Evolutionary conservation across 2,113 vertebrate species (phyloP), one percentile per base, ranked within the genome.

Genomic region (Indicator maculatus): DNA sequence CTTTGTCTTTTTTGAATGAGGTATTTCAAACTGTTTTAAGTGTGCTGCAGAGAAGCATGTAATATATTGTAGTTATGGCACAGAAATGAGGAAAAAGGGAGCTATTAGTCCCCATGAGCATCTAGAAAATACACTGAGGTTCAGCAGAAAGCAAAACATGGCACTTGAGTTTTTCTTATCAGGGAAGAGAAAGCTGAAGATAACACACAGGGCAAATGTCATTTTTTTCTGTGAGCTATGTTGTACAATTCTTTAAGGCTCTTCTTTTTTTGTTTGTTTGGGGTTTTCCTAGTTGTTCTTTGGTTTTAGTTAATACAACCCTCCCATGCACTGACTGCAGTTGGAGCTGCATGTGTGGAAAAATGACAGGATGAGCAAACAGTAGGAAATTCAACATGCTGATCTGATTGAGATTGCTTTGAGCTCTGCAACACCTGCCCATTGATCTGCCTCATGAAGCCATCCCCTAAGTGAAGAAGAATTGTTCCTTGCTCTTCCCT

Each of bases 351-450:
- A 72, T 0, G 1, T 50, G 73, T 76, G 59, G 63, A 89, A 84
- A 86, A 89, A 65, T 6, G 55, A 79, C 70, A 90, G 86, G 65
- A 78, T 28, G 52, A 60, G 56, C 27, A 76, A 89, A 85, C 28
- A 92, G 81, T 45, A 95, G 84, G 75, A 96, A 87, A 96, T 79
- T 76, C 11, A 10, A 74, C 71, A 70, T 93, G 12, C 47, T 2
- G 12, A 31, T 33, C 88, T 71, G 79, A 86, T 81, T 80, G 74
- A 90, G 79, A 44, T 93, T 89, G 78, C 0, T 0, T 16, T 67
- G 82, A 89, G 60, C 23, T 91, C 90, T 89, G 58, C 72, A 77
- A 58, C 61, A 56, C 26, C 30, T 72, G 60, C 61, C n/a, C 83
- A 20, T 60, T 71, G 56, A 2, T 59, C 56, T 50, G 24, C 45